Percentiles rank a stretch among this genome's conserved stretches.
phyloP scores from a whole-genome alignment of 1,140 invertebrate species.

The Scaptomyza graminum region DNA sequence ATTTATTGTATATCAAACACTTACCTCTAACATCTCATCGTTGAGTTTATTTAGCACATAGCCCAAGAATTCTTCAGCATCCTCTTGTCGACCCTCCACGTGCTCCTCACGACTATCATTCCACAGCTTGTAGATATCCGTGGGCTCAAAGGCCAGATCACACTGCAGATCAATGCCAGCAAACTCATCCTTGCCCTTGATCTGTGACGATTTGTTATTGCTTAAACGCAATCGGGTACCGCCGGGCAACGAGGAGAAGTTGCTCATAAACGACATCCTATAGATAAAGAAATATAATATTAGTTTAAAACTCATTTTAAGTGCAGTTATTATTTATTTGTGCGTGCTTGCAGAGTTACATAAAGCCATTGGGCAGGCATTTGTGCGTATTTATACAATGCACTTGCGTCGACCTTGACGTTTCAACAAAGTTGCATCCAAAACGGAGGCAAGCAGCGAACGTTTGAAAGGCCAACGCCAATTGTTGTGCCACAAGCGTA shows the following conservation, averaged over 20 bases:
- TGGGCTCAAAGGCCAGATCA: constrained; percentile 90
- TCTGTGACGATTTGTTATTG: constrained; percentile 65
- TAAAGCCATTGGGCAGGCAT: constrained; percentile 3
- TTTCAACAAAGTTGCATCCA: constrained; percentile 35
- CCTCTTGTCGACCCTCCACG: constrained; percentile 93
- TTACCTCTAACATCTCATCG: constrained; percentile 96
- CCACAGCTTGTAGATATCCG: constrained; percentile 92
- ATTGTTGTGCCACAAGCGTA: constrained; percentile 78
- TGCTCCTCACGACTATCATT: constrained; percentile 90
- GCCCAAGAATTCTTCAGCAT: constrained; percentile 97
- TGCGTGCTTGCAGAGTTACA: constrained; percentile 39
- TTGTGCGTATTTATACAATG: constrained; percentile 5
- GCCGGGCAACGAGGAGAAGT: constrained; percentile 87
- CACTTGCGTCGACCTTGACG: constrained; percentile 53
- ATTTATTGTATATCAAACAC: constrained; percentile 2
- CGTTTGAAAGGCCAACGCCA: constrained; percentile 27
- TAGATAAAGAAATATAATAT: not conserved
- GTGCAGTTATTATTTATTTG: not conserved
- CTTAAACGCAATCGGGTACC: constrained; percentile 84
- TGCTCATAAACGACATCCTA: constrained; percentile 87
- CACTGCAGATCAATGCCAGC: constrained; percentile 73
- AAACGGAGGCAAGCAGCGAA: constrained; percentile 48
- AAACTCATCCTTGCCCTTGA: constrained; percentile 84
- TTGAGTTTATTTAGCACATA: constrained; percentile 96
- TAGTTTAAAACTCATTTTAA: not conserved